Conservation (phyloP, 2,113 vertebrate species). For the Phoenicopterus ruber region DNA sequence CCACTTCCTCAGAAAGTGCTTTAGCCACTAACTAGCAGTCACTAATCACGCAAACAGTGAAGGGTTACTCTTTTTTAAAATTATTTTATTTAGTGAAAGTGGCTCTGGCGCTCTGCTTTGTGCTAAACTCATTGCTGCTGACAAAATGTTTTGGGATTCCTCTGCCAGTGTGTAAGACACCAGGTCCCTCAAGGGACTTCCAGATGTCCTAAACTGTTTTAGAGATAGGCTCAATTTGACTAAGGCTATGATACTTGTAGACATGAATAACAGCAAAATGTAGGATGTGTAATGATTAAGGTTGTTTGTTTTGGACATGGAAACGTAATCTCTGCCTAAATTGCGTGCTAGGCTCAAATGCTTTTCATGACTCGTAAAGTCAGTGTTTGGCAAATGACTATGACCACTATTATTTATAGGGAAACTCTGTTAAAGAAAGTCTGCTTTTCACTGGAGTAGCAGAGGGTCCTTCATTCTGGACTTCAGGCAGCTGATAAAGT, state of each 20-base stretch:
- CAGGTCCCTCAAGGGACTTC: not conserved
- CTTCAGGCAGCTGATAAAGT: not conserved
- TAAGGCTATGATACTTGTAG: not conserved
- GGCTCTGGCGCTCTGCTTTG: not conserved
- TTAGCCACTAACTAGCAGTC: not conserved
- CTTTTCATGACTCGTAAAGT: not conserved
- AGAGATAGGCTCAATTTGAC: not conserved
- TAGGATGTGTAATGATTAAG: not conserved
- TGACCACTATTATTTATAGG: not conserved
- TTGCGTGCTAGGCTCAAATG: not conserved
- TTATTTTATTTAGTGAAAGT: not conserved
- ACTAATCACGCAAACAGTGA: not conserved
- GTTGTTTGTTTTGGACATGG: not conserved
- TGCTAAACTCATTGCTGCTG: not conserved
- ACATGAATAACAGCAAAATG: not conserved
- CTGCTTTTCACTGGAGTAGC: not conserved
- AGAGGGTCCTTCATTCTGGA: not conserved
- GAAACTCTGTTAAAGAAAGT: not conserved
- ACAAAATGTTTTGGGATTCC: conserved; percentile 4
- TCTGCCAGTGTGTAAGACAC: not conserved
- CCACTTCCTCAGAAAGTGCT: not conserved
- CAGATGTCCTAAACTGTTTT: not conserved
- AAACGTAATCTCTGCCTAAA: not conserved
- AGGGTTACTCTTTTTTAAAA: not conserved
- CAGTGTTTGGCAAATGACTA: not conserved